Conservation (phyloP, 2,113 vertebrate species). For the Prionailurus bengalensis region DNA sequence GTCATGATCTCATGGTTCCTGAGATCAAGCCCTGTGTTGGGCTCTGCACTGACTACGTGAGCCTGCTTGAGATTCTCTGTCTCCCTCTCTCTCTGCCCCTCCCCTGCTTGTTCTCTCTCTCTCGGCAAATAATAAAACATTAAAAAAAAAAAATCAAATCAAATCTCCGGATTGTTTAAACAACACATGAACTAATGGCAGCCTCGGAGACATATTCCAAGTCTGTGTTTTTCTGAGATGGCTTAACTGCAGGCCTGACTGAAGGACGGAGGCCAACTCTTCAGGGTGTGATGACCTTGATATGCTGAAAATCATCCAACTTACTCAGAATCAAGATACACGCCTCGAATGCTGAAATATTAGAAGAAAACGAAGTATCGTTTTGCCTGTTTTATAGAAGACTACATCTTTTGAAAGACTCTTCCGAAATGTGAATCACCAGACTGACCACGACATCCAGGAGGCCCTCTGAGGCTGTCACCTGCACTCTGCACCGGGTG, state of each 20-base stretch:
- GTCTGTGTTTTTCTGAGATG: neutral
- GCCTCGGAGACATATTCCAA: neutral
- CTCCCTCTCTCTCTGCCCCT: too few species aligned
- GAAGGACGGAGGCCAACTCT: neutral
- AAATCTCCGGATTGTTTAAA: neutral
- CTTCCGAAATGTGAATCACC: neutral
- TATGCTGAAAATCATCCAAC: neutral
- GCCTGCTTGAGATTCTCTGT: too few species aligned
- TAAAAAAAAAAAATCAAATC: neutral
- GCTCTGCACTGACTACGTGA: too few species aligned
- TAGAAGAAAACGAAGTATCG: neutral
- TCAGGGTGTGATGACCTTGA: neutral
- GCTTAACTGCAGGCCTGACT: neutral
- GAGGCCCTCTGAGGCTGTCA: neutral
- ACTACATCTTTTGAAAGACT: neutral
- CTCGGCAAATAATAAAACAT: too few species aligned
- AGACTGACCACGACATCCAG: neutral
- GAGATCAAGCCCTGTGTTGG: too few species aligned
- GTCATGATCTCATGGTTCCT: too few species aligned
- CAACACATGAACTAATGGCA: neutral
- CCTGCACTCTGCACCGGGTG: neutral
- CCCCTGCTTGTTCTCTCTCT: too few species aligned
- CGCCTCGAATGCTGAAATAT: neutral
- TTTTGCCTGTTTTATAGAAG: neutral
- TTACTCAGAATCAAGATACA: neutral